Conservation (phyloP, 2,797 vertebrate species). For the Streptopelia turtur region DNA sequence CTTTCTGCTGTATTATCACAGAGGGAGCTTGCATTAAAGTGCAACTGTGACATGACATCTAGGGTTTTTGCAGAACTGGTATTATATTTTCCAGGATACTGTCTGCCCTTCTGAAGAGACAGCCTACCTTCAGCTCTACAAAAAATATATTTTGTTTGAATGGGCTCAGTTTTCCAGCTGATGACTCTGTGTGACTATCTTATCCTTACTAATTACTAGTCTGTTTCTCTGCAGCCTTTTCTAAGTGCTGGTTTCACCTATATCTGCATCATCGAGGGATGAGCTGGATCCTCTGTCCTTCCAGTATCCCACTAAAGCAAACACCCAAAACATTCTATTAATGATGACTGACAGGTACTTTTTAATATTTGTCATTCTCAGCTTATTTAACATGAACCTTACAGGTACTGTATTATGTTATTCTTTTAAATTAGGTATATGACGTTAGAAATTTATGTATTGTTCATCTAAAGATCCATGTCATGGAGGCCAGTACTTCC, state of each 20-base stretch:
- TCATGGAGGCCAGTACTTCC: neutral
- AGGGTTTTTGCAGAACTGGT: neutral
- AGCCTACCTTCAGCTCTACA: neutral
- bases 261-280: neutral
- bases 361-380: neutral
- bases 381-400: neutral
- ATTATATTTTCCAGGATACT: constrained; percentile 6
- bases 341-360: neutral
- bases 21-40: neutral
- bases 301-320: neutral
- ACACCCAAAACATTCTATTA: neutral
- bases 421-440: neutral
- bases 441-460: neutral
- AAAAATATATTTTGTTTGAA: neutral
- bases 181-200: neutral
- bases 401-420: neutral
- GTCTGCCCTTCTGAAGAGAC: neutral
- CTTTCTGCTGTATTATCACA: neutral
- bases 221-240: neutral
- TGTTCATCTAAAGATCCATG: neutral
- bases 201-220: neutral
- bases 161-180: neutral
- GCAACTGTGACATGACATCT: neutral
- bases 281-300: neutral
- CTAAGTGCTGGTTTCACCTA: neutral